Conservation (phyloP, 2,797 vertebrate species). For the Anomalospiza imberbis region DNA sequence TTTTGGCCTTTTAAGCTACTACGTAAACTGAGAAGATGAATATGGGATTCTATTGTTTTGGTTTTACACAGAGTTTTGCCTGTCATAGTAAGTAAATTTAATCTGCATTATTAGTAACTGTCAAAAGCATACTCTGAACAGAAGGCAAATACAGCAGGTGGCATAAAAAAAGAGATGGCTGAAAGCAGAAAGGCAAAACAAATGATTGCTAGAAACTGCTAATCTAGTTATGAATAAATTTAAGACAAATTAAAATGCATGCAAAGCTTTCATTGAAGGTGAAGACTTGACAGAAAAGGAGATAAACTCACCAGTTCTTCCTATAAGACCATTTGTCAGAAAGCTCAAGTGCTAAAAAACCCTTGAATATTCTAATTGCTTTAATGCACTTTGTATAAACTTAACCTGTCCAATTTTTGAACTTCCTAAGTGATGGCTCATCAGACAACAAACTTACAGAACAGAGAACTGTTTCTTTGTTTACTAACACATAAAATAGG, state of each 20-base stretch:
- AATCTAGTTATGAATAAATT: slow-evolving; percentile 72
- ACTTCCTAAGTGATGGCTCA: neutral
- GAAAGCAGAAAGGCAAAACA: slow-evolving; percentile 69
- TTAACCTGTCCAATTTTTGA: neutral
- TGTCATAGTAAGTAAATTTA: slow-evolving; percentile 71
- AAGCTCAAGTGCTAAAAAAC: slow-evolving; percentile 22
- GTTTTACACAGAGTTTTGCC: slow-evolving; percentile 67
- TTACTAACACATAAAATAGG: neutral
- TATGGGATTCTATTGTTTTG: slow-evolving; percentile 54
- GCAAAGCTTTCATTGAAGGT: slow-evolving; percentile 55
- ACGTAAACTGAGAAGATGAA: slow-evolving; percentile 45
- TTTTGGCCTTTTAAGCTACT: slow-evolving; percentile 20
- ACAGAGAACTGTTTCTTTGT: neutral
- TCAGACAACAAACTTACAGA: neutral
- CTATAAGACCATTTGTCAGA: slow-evolving; percentile 56
- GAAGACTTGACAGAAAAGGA: slow-evolving; percentile 63
- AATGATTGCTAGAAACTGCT: slow-evolving; percentile 68
- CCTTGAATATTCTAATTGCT: slow-evolving; percentile 18
- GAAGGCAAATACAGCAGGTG: slow-evolving; percentile 77
- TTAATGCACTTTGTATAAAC: slow-evolving; percentile 11
- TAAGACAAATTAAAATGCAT: slow-evolving; percentile 69
- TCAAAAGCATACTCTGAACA: slow-evolving; percentile 69
- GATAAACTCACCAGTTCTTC: slow-evolving; percentile 62
- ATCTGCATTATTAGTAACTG: slow-evolving; percentile 76
- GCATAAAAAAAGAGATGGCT: slow-evolving; percentile 61